Base-by-base conservation (phyloP, 2,888 invertebrate genomes). In the Neocrepidodera transversa region DNA sequence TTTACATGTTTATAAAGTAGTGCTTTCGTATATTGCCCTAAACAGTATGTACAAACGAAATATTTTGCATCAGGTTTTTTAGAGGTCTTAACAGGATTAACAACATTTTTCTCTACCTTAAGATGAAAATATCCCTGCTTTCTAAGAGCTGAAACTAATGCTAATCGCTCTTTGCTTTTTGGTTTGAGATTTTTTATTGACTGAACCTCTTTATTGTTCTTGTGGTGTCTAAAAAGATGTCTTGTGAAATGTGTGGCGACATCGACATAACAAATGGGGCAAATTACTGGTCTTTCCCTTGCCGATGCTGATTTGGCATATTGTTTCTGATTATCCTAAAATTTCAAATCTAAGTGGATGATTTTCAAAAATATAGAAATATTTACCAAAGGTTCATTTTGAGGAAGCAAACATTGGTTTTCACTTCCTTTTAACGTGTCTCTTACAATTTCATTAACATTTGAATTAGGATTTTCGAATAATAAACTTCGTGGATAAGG, bases 281-380 rank as follows among this genome's bases (percentile, higher is more conserved):
- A 66, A 10, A 64, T 55, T 4, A 61, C 63, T 36, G 64, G 64
- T 52, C 64, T 35, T 49, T 66, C 66, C 49, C 59, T 60, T 10
- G 65, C 60, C n/a, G n/a, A n/a, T 35, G 60, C 23, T 23, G 3
- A 4, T 23, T 23, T 23, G 3, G 3, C 23, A 23, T 23, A 23
- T 23, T 4, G 23, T 23, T 23, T 23, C n/a, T n/a, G n/a, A n/a
- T n/a, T n/a, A n/a, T n/a, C n/a, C n/a, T n/a, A n/a, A n/a, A n/a
- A n/a, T n/a, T n/a, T n/a, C n/a, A n/a, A n/a, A n/a, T n/a, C n/a
- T n/a, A n/a, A n/a, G n/a, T n/a, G n/a, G n/a, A n/a, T n/a, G n/a
- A n/a, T n/a, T n/a, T n/a, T n/a, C n/a, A n/a, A n/a, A n/a, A n/a
- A n/a, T n/a, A n/a, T n/a, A n/a, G n/a, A n/a, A n/a, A n/a, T n/a